Evolutionary conservation across 1,140 invertebrate species (phyloP).

Genomic region (Cyclargus thomasi): DNA sequence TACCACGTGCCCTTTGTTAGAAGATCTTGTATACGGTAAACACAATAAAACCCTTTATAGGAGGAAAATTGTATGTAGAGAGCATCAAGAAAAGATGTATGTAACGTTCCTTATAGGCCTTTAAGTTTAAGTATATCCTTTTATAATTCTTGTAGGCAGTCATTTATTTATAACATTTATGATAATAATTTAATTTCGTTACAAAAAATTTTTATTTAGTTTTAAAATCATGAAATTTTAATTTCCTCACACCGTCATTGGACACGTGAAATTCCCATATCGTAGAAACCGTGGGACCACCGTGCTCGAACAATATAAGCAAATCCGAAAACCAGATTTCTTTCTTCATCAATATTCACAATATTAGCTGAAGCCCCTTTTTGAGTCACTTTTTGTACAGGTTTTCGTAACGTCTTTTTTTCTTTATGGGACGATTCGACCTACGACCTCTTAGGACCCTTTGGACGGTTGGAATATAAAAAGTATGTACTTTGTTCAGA

Average conservation of each 20-base stretch:
- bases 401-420: constrained; percentile 64
- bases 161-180: no score
- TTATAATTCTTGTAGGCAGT: no score
- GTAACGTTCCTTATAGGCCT: no score
- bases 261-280: constrained; percentile 39
- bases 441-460: constrained; percentile 49
- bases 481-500: constrained; percentile 44
- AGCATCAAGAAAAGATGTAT: not conserved
- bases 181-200: not conserved
- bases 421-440: constrained; percentile 64
- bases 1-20: constrained; percentile 61
- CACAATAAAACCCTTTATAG: not conserved
- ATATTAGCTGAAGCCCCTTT: constrained; percentile 67
- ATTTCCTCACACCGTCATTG: not conserved
- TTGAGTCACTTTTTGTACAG: constrained; percentile 51
- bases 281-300: constrained; percentile 59
- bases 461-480: constrained; percentile 57
- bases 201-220: not conserved
- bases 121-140: no score
- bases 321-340: constrained; percentile 66
- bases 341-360: constrained; percentile 74
- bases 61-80: no score
- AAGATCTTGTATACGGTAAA: constrained; percentile 4
- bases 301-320: constrained; percentile 44
- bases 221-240: not conserved